Conservation (phyloP, 2,797 vertebrate genomes). For the Enteromius mattozi region DNA sequence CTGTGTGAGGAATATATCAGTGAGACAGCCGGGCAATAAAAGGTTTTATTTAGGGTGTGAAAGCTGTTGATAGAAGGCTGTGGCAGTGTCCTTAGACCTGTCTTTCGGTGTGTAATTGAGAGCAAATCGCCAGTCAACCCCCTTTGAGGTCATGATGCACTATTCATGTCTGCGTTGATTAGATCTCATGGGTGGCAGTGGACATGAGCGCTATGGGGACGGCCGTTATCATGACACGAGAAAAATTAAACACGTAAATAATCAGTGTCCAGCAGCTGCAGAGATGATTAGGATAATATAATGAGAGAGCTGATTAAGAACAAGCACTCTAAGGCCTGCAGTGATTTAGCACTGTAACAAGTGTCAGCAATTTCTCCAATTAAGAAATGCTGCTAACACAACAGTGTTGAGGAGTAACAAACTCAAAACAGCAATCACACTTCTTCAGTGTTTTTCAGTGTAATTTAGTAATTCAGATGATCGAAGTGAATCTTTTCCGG, state of each 20-base stretch:
- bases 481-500: background rate
- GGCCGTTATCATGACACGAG: constrained; percentile 42
- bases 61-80: constrained; percentile 52
- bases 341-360: constrained; percentile 12
- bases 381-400: background rate
- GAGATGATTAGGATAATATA: constrained; percentile 35
- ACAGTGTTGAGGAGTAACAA: background rate
- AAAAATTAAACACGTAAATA: constrained; percentile 49
- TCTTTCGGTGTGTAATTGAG: constrained; percentile 69
- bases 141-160: background rate
- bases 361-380: constrained; percentile 29
- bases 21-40: constrained; percentile 56
- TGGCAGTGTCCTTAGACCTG: constrained; percentile 43
- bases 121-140: constrained; percentile 62
- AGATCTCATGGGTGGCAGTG: constrained; percentile 27
- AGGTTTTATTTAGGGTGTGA: constrained; percentile 55
- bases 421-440: background rate
- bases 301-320: constrained; percentile 34
- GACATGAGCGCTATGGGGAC: constrained; percentile 37
- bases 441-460: background rate
- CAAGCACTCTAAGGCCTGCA: background rate
- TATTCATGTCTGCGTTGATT: constrained; percentile 1
- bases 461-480: background rate
- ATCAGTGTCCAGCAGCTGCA: constrained; percentile 16
- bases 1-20: constrained; percentile 52